Percentiles rank a stretch among this genome's conserved stretches.
Evolutionary conservation across 2,113 vertebrate genomes (phyloP).

Genomic region (Sebastes schlegelii): DNA sequence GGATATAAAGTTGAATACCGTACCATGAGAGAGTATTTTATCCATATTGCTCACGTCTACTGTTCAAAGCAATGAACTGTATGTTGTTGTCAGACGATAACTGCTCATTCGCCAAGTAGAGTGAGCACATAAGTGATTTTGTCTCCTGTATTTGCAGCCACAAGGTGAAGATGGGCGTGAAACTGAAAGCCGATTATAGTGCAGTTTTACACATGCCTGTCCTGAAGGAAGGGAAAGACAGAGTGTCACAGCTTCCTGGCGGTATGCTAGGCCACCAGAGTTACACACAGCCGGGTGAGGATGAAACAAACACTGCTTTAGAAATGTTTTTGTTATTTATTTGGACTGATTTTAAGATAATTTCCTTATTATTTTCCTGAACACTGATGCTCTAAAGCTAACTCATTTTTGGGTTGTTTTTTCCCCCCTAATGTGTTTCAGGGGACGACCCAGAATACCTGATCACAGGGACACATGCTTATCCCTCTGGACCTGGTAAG

Average conservation of each 20-base stretch:
- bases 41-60: not conserved
- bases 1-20: not conserved
- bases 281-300: slow-evolving; percentile 88
- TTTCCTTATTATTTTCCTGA: not conserved
- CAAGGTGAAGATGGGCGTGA: slow-evolving; percentile 93
- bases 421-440: slow-evolving; percentile 57
- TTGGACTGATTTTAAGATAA: not conserved
- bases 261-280: slow-evolving; percentile 86
- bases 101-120: not conserved
- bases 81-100: not conserved
- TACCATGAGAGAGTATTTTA: not conserved
- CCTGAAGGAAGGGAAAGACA: slow-evolving; percentile 92
- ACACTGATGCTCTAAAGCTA: not conserved
- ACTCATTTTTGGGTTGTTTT: not conserved
- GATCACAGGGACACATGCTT: slow-evolving; percentile 96
- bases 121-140: not conserved
- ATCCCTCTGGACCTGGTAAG: slow-evolving; percentile 94
- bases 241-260: slow-evolving; percentile 71
- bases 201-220: slow-evolving; percentile 95
- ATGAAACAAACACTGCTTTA: not conserved
- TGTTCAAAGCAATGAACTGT: not conserved
- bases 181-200: slow-evolving; percentile 90
- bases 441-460: slow-evolving; percentile 93
- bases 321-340: not conserved
- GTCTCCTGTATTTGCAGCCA: slow-evolving; percentile 82